Evolutionary conservation across 2,797 vertebrate species (phyloP).

Genomic region (Lates japonicus): DNA sequence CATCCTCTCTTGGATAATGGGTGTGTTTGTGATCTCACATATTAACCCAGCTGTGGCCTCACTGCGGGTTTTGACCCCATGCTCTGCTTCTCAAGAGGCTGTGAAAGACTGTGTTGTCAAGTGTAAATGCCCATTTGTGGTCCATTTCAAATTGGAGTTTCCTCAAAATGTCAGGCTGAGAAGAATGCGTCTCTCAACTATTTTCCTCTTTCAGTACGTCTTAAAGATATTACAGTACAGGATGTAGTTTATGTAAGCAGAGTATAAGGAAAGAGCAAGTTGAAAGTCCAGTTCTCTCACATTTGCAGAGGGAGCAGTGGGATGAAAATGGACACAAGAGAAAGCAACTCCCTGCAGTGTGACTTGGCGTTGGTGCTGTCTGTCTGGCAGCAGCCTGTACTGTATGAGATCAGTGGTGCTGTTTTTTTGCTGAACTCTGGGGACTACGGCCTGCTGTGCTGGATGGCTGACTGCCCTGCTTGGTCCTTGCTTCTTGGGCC

Average conservation of each 20-base stretch:
- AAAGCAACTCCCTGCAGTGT: slow-evolving; percentile 32
- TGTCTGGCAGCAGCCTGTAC: slow-evolving; percentile 34
- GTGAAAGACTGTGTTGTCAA: slow-evolving; percentile 51
- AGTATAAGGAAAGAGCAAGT: background rate
- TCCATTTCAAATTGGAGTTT: slow-evolving; percentile 17
- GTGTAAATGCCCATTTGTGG: slow-evolving; percentile 42
- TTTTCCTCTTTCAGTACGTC: background rate
- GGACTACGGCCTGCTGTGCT: slow-evolving; percentile 28
- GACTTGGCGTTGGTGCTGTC: slow-evolving; percentile 31
- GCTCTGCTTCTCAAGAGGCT: slow-evolving; percentile 27
- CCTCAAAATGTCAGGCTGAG: slow-evolving; percentile 33
- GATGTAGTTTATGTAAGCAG: background rate
- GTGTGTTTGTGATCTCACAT: slow-evolving; percentile 32
- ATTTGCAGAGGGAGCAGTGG: slow-evolving; percentile 1
- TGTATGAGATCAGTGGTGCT: slow-evolving; percentile 44
- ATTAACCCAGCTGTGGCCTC: slow-evolving; percentile 40
- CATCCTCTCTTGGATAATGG: slow-evolving; percentile 25
- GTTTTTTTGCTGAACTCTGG: slow-evolving; percentile 25
- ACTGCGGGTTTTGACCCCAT: slow-evolving; percentile 18
- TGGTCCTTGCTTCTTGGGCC: slow-evolving; percentile 22
- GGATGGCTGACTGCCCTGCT: slow-evolving; percentile 28
- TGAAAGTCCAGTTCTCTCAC: background rate
- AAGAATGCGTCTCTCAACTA: background rate
- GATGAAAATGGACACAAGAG: slow-evolving; percentile 10
- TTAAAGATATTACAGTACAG: background rate